These are phyloP conservation scores for Eleginops maclovinus DNA, from an alignment of 2,113 vertebrate species.

Conservation along the genomic window DNA sequence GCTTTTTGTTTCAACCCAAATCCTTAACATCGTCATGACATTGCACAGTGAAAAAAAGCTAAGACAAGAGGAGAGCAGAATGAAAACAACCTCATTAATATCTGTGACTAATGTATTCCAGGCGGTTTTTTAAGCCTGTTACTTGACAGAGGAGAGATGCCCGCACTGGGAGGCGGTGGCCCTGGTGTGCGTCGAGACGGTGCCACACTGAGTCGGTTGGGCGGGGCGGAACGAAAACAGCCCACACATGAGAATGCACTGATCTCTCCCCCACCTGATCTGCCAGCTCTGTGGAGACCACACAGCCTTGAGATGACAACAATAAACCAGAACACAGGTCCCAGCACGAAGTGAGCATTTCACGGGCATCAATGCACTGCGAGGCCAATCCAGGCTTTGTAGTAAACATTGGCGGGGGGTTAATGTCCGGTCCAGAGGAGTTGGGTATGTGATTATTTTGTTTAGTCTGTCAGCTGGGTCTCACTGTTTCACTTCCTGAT, in stretches of 20 bases:
- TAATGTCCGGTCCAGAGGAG: conserved; percentile 53
- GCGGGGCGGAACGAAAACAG: conserved; percentile 67
- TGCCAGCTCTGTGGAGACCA: conserved; percentile 63
- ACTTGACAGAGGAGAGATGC: conserved; percentile 54
- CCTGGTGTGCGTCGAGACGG: conserved; percentile 65
- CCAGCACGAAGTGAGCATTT: conserved; percentile 73
- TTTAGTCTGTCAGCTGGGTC: conserved; percentile 31
- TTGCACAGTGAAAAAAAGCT: conserved; percentile 38
- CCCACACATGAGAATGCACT: conserved; percentile 58
- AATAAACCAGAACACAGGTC: conserved; percentile 73
- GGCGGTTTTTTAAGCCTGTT: conserved; percentile 66
- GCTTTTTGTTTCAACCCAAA: conserved; percentile 55
- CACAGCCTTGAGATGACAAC: conserved; percentile 73
- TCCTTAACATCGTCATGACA: conserved; percentile 54
- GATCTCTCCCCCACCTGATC: conserved; percentile 48
- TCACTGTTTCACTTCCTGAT: conserved; percentile 18
- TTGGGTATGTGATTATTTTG: conserved; percentile 45
- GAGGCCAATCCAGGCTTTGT: conserved; percentile 64
- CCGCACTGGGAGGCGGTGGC: conserved; percentile 36
- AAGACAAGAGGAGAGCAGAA: conserved; percentile 63
- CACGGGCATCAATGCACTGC: conserved; percentile 58
- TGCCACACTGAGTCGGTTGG: conserved; percentile 65
- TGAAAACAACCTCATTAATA: conserved; percentile 78
- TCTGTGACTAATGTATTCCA: conserved; percentile 81
- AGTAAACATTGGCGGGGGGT: conserved; percentile 69